Percentiles rank a stretch among this genome's conserved stretches.
phyloP scores from a whole-genome alignment of 2,888 invertebrate genomes.

The Operophtera brumata region DNA sequence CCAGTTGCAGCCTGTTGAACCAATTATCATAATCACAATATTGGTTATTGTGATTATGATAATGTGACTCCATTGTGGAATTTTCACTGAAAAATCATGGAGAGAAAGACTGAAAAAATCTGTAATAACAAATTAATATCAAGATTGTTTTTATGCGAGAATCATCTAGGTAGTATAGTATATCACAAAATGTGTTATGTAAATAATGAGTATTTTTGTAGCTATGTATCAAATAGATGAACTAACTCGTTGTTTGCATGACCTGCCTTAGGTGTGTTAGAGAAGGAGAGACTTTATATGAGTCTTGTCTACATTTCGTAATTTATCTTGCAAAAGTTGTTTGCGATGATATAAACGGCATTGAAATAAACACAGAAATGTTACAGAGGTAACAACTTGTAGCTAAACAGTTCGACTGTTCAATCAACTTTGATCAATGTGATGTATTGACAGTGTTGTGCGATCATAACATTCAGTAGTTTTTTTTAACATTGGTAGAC shows the following conservation, averaged over 20 bases:
- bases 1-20: constrained; percentile 34
- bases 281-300: constrained; percentile 26
- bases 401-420: constrained; percentile 8
- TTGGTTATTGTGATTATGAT: neutral
- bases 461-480: no score
- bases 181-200: no score
- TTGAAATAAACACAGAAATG: neutral
- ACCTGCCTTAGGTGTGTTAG: constrained; percentile 18
- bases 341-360: neutral
- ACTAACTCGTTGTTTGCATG: constrained; percentile 5
- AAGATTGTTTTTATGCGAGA: no score
- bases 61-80: no score
- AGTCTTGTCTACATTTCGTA: constrained; percentile 20
- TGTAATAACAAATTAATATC: no score
- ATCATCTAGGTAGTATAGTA: no score
- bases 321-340: constrained; percentile 1
- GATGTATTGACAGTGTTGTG: neutral
- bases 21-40: constrained; percentile 26
- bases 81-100: no score
- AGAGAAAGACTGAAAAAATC: no score
- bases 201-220: no score
- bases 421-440: neutral
- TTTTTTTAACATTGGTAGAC: no score
- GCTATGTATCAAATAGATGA: no score
- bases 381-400: neutral